phyloP scores from a whole-genome alignment of 2,113 vertebrate genomes.

The Scopus umbretta region DNA sequence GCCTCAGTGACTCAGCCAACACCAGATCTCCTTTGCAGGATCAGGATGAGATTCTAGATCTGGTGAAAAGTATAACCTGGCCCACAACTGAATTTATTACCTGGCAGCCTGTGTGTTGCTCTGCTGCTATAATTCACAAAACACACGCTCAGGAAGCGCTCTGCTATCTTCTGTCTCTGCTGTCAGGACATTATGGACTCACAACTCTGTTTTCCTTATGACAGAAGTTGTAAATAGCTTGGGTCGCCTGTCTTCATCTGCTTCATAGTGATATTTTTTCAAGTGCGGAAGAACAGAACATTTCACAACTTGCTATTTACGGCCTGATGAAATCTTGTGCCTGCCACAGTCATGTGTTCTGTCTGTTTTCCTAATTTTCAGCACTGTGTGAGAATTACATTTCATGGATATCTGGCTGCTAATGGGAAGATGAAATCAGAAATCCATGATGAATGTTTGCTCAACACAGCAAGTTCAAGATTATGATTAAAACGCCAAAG shows the following conservation, averaged over 20 bases:
- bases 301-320: conserved; percentile 25
- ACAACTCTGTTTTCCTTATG: not conserved
- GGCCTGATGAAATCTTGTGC: not conserved
- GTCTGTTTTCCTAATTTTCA: not conserved
- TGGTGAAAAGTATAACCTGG: not conserved
- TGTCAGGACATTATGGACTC: not conserved
- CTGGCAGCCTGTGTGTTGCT: not conserved
- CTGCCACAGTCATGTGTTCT: not conserved
- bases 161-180: not conserved
- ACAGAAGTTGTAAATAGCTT: not conserved
- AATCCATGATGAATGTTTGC: not conserved
- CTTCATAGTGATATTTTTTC: not conserved
- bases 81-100: not conserved
- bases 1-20: not conserved
- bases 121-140: not conserved
- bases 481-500: not conserved
- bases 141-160: not conserved
- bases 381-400: not conserved
- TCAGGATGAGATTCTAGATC: not conserved
- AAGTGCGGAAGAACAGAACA: not conserved
- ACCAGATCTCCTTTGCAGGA: not conserved
- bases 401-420: not conserved
- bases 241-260: not conserved
- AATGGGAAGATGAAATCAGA: conserved; percentile 18
- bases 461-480: not conserved